These are phyloP conservation scores for Sinotaia quadrata DNA, from an alignment of 2,888 invertebrate genomes.

Conservation along the genomic window DNA sequence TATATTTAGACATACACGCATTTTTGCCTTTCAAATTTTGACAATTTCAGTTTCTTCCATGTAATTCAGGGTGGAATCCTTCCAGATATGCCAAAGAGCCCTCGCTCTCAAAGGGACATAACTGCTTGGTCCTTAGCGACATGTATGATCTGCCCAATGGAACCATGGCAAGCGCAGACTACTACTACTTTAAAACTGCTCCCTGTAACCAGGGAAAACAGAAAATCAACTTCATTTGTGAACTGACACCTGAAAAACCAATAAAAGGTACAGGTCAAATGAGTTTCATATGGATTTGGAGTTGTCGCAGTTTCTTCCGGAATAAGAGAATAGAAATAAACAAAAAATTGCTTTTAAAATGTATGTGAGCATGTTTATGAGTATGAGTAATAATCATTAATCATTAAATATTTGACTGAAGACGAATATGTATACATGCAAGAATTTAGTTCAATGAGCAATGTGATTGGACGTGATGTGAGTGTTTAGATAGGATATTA, in stretches of 20 bases:
- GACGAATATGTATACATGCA: no score
- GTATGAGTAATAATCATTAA: no score
- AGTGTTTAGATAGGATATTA: no score
- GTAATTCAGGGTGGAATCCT: constrained; percentile 50
- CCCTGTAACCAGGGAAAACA: constrained; percentile 71
- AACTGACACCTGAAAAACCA: constrained; percentile 70
- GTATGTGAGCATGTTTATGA: no score
- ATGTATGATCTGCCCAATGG: constrained; percentile 41
- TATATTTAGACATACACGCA: neutral
- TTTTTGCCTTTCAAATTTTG: neutral
- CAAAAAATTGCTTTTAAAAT: no score
- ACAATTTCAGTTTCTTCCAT: neutral
- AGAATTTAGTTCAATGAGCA: no score
- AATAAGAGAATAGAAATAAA: no score
- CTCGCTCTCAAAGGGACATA: constrained; percentile 41
- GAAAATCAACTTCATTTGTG: constrained; percentile 74
- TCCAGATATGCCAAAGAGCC: constrained; percentile 46
- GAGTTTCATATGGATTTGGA: no score
- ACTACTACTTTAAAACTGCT: constrained; percentile 70
- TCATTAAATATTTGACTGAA: no score
- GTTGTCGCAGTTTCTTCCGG: no score
- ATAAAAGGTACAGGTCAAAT: constrained; percentile 23
- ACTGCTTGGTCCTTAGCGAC: constrained; percentile 54
- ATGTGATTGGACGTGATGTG: no score
- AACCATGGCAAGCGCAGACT: constrained; percentile 42